Conservation (phyloP, 2,797 vertebrate species). For the Sebastes elongatus region DNA sequence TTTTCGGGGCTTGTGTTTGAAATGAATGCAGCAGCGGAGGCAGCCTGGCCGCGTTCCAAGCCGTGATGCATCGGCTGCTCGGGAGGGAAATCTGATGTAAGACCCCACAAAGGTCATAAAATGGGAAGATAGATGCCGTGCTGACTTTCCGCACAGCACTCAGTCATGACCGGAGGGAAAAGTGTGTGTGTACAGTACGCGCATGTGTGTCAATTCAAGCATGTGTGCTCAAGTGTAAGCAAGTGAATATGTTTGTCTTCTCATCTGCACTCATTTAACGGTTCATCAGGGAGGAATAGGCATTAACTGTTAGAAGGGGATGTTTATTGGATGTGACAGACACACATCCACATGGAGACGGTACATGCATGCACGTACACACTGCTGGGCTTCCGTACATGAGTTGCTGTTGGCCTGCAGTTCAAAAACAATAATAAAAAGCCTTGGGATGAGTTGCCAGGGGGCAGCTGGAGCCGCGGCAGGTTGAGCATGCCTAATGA, state of each 20-base stretch:
- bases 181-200: background rate
- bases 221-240: slow-evolving; percentile 25
- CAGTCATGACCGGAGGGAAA: slow-evolving; percentile 23
- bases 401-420: slow-evolving; percentile 48
- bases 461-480: slow-evolving; percentile 60
- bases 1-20: slow-evolving; percentile 25
- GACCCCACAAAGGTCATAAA: slow-evolving; percentile 60
- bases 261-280: slow-evolving; percentile 49
- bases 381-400: slow-evolving; percentile 6
- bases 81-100: slow-evolving; percentile 39
- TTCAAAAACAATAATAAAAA: slow-evolving; percentile 72
- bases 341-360: slow-evolving; percentile 32
- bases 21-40: slow-evolving; percentile 37
- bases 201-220: slow-evolving; percentile 18
- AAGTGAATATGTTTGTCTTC: slow-evolving; percentile 55
- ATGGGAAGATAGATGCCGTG: slow-evolving; percentile 54
- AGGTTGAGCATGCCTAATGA: slow-evolving; percentile 74
- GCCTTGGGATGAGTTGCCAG: slow-evolving; percentile 61
- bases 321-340: slow-evolving; percentile 35
- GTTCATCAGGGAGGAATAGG: slow-evolving; percentile 42
- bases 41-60: slow-evolving; percentile 52
- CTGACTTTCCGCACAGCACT: slow-evolving; percentile 31
- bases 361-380: background rate
- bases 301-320: slow-evolving; percentile 15
- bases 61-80: slow-evolving; percentile 64